A percentile compares a stretch with the other conserved stretches of the same genome.
Evolutionary conservation across 2,888 invertebrate species (phyloP).

Genomic region (Drosophila longiperda): DNA sequence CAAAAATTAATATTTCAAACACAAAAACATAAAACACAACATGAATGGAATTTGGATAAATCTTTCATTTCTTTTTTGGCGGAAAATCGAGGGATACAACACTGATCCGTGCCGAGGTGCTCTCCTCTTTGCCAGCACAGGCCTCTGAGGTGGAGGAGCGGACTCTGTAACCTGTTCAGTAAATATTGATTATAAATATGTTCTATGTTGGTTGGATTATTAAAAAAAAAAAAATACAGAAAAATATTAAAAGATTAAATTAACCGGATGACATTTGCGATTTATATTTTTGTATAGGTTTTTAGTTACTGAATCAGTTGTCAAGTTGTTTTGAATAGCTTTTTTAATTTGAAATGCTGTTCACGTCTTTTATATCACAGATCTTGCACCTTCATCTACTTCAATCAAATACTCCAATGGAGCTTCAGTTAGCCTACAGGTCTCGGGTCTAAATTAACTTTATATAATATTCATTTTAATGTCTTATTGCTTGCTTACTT

Average conservation of each 20-base stretch:
- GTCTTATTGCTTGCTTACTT: too few species aligned
- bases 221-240: not conserved
- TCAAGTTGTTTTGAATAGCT: not conserved
- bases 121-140: conserved; percentile 54
- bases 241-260: not conserved
- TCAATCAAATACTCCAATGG: not conserved
- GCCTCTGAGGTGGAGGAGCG: conserved; percentile 64
- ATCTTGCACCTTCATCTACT: not conserved
- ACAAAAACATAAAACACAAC: not conserved
- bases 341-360: not conserved
- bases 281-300: not conserved
- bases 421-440: too few species aligned
- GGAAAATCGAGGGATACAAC: conserved; percentile 81
- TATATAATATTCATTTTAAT: not conserved
- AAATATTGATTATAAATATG: not conserved
- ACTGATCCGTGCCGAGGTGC: conserved; percentile 67
- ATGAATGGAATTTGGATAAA: conserved; percentile 2
- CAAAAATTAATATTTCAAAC: conserved; percentile 2
- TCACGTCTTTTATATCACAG: not conserved
- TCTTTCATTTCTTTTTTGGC: conserved; percentile 35
- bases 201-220: not conserved
- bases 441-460: not conserved
- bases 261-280: not conserved
- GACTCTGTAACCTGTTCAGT: conserved; percentile 42
- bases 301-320: not conserved